Base-by-base conservation (phyloP, 2,113 vertebrate genomes). In the Salvelinus sp. region DNA sequence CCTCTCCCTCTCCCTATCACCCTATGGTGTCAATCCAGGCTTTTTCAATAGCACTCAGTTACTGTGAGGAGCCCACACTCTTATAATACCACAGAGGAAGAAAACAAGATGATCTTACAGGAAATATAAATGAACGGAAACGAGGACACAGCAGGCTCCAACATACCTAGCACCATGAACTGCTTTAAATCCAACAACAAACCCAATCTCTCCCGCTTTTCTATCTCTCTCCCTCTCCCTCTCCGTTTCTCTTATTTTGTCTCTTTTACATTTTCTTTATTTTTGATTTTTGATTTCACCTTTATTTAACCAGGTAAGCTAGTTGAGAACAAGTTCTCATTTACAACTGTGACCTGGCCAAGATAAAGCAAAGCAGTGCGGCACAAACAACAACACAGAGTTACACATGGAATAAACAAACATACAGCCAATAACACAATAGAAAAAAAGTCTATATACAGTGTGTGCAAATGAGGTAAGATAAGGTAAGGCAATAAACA, bases 161-260 rank as follows among this genome's bases (percentile, higher is more conserved):
- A 75, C 73, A 79, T 64, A 76, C 88, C 83, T 70, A 0, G 82
- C 86, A 88, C 83, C 75, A 85, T 62, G 86, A 86, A 81, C 71
- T 81, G 85, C 86, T 85, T 90, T 87, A 86, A 85, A 88, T 44
- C 80, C 76, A 69, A 10, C 70, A 80, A 58, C 38, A 44, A 9
- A 75, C 77, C 80, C 72, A 73, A 54, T 77, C 73, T 66, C 22
- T 67, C 62, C n/a, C 20, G 70, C 66, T 79, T 72, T 77, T 16
- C 1, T 69, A 18, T 33, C 65, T 44, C 33, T n/a, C 28, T 22
- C 18, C n/a, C 28, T 47, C 28, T 47, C 5, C 13, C 9, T 69
- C 68, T 25, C 22, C 23, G 3, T 54, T 23, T 75, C 68, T 10
- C 13, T n/a, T 12, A 54, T 54, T 54, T 18, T 54, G 48, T 54